Base-by-base conservation (phyloP, 2,888 invertebrate species). In the Euzetes globulus region DNA sequence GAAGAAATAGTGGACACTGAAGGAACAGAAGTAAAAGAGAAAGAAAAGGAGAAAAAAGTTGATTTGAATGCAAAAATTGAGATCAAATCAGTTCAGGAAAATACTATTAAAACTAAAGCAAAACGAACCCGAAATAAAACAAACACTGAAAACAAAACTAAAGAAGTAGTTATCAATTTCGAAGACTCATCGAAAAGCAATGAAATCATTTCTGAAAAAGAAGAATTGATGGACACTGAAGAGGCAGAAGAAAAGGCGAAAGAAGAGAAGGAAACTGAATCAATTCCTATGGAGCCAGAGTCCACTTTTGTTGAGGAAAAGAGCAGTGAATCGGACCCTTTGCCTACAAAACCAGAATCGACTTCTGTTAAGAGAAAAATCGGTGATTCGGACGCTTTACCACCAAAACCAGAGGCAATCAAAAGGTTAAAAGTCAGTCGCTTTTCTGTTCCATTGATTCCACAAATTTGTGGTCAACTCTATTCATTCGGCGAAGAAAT, bases 391-490 rank as follows among this genome's bases (percentile, higher is more conserved):
- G 29, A 60, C 13, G 15, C 22, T n/a, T 47, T 33, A 33, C 52
- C 52, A 25, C 37, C 29, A 13, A 75, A 73, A 27, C 19, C 50
- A 1, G 71, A 74, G 27, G 52, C 41, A 29, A 58, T 47, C 29
- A 76, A 74, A 47, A 25, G 72, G 60, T n/a, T 47, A 4, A 55
- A 41, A 19, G 19, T 37, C 6, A 19, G n/a, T 33, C 65, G n/a
- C 7, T 65, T 65, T 22, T 22, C 37, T 13, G 74, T 77, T 33
- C 77, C 77, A n/a, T 17, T 50, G 15, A 9, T 72, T 22, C 75
- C 72, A 19, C 27, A 74, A 13, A 58, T 72, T 13, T n/a, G 52
- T 22, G 78, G 78, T 1, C 71, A 75, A 72, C 73, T 78, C 22
- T 74, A 50, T 52, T 71, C 74, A 0, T 45, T 72, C 17, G 75